Percentiles rank a stretch among this genome's conserved stretches.
These are phyloP conservation scores for Byasa hedistus DNA, from an alignment of 2,888 invertebrate genomes.

Conservation along the genomic window DNA sequence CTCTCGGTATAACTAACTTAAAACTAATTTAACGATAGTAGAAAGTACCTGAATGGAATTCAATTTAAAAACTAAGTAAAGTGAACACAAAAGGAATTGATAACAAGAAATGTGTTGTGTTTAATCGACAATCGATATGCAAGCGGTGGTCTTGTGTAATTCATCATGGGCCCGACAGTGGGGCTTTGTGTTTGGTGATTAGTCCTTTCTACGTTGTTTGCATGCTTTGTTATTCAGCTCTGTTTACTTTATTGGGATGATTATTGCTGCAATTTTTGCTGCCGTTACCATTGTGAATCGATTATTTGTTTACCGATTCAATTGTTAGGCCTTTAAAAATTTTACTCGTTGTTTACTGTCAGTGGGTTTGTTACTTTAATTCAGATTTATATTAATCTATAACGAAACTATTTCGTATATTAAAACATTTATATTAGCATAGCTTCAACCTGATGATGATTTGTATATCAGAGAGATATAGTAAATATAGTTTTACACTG, in stretches of 20 bases:
- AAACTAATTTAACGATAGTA: background rate
- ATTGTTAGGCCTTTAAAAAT: background rate
- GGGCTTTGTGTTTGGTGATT: constrained; percentile 42
- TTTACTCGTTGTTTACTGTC: too few species aligned
- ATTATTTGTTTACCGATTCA: constrained; percentile 8
- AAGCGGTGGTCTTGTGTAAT: constrained; percentile 43
- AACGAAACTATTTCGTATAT: too few species aligned
- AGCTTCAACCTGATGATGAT: too few species aligned
- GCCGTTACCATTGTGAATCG: constrained; percentile 30
- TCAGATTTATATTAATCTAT: too few species aligned
- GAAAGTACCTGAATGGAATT: background rate
- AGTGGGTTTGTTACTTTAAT: too few species aligned
- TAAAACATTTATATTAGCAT: too few species aligned
- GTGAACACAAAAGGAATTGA: constrained; percentile 24
- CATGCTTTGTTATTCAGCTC: constrained; percentile 38
- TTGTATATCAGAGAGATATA: too few species aligned
- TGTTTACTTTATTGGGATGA: constrained; percentile 32
- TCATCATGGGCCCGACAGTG: constrained; percentile 47
- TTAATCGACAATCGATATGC: constrained; percentile 55
- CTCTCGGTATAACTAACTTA: too few species aligned
- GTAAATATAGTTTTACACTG: too few species aligned
- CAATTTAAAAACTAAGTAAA: constrained; percentile 8
- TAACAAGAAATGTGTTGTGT: constrained; percentile 42
- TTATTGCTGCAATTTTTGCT: constrained; percentile 25
- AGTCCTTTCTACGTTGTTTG: constrained; percentile 36